Evolutionary conservation across 2,113 vertebrate genomes (phyloP), one percentile per base, ranked within the genome.

Genomic region (Holacanthus passer): DNA sequence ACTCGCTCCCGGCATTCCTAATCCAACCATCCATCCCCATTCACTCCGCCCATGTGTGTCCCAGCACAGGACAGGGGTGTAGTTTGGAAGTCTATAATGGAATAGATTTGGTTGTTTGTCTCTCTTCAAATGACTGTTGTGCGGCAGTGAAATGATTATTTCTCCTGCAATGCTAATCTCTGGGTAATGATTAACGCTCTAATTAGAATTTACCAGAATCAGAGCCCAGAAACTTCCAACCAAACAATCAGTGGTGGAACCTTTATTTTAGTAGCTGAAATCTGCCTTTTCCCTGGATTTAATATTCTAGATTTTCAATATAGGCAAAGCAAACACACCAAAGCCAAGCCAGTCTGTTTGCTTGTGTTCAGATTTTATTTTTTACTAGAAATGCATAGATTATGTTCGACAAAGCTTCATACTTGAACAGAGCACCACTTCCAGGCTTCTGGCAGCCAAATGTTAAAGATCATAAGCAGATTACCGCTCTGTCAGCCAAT

Each of bases 21-120:
- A 94, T 95, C 93, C 93, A 89, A 79, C 90, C 87, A 92, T 92
- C 87, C 88, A 86, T 92, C 91, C 89, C 81, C 74, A 80, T 88
- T 90, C 86, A 86, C 91, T 85, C 91, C 76, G 65, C 88, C 92
- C 92, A 81, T 91, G 86, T 87, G 88, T 82, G 77, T 86, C 86
- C 92, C 85, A 82, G 89, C 58, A 78, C 88, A 92, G 90, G 83
- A 87, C 91, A 79, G 78, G 81, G 87, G 83, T 85, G 69, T 73
- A 87, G 76, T 92, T 90, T 91, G 87, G 84, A 92, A 85, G 91
- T 89, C 87, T 75, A 75, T 88, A 88, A 91, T 78, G 78, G 83
- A 87, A 83, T 56, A 89, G 59, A 90, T 90, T 88, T 88, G 86
- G 83, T 78, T 89, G 87, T 92, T 95, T 91, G 87, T 92, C 85